Conservation (phyloP, 1,140 invertebrate species). For the Brachionus asplanchnoidis region DNA sequence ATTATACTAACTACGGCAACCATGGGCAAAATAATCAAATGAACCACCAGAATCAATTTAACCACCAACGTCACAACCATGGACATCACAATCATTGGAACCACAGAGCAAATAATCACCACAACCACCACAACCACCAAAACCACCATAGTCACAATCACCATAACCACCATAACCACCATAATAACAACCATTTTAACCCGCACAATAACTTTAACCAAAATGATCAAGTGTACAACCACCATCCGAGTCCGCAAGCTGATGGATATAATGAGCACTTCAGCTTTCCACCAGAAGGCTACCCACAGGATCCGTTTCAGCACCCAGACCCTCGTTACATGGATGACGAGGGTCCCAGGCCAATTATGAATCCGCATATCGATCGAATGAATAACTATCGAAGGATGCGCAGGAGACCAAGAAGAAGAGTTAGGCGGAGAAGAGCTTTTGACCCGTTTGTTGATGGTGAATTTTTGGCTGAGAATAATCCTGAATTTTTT, state of each 20-base stretch:
- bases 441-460: neutral
- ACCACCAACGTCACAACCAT: neutral
- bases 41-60: neutral
- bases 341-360: neutral
- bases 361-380: neutral
- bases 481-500: slow-evolving; percentile 29
- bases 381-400: neutral
- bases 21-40: neutral
- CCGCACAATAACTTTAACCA: neutral
- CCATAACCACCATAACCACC: neutral
- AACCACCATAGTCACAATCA: neutral
- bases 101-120: neutral
- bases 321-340: neutral
- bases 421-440: neutral
- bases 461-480: neutral
- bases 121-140: neutral
- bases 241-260: neutral
- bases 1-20: neutral
- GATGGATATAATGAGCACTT: neutral
- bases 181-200: neutral
- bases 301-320: neutral
- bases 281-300: neutral
- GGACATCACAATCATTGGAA: neutral
- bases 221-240: neutral
- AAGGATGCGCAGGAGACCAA: neutral